These are phyloP conservation scores for Apodemus speciosus DNA, from an alignment of 2,113 vertebrate species.

Conservation along the genomic window DNA sequence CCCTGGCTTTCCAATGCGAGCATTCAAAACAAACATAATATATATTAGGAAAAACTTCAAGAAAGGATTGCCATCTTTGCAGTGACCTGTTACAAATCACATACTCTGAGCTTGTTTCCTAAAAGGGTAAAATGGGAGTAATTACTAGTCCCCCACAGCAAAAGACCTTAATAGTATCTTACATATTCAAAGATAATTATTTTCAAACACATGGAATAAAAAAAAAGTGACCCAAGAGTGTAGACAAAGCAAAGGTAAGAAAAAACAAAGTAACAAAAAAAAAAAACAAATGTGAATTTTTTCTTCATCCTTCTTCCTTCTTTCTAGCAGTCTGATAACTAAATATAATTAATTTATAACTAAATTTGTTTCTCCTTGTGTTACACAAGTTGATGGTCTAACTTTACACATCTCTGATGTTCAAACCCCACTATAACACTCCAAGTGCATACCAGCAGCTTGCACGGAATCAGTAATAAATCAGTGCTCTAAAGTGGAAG, in stretches of 20 bases:
- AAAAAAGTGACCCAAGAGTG: constrained; percentile 1
- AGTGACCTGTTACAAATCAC: constrained; percentile 4
- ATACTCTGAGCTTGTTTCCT: constrained; percentile 46
- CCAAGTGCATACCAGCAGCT: background rate
- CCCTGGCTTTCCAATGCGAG: constrained; percentile 26
- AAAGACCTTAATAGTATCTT: constrained; percentile 1
- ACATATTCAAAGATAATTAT: background rate
- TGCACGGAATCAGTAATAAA: constrained; percentile 16
- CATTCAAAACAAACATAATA: constrained; percentile 42
- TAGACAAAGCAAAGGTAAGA: background rate
- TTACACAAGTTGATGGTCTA: background rate
- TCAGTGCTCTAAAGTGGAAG: background rate
- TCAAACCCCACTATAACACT: background rate
- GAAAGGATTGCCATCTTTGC: background rate
- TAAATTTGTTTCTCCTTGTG: background rate
- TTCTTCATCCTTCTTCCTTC: background rate
- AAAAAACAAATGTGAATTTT: background rate
- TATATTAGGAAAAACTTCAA: constrained; percentile 45
- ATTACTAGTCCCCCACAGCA: background rate
- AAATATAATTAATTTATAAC: background rate
- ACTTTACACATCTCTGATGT: background rate
- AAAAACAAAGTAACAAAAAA: background rate
- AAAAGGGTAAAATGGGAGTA: constrained; percentile 29
- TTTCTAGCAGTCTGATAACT: background rate
- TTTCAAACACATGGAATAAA: constrained; percentile 33